Percentiles rank a stretch among this genome's conserved stretches.
These are phyloP conservation scores for Tragelaphus scriptus DNA, from an alignment of 2,113 vertebrate species.

Conservation along the genomic window DNA sequence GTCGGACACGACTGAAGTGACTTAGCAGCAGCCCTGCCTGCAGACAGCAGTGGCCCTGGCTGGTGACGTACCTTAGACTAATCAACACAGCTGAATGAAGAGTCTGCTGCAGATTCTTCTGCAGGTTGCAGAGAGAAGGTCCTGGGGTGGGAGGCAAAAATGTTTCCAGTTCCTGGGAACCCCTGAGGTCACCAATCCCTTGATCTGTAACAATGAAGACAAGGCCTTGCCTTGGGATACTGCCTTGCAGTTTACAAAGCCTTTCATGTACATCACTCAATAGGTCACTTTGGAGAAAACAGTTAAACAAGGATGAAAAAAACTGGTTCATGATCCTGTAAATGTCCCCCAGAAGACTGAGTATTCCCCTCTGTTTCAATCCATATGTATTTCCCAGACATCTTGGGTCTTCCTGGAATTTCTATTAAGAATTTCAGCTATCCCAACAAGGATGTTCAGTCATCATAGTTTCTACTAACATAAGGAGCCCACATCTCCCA, in stretches of 20 bases:
- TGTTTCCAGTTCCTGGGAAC: background rate
- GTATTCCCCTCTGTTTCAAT: background rate
- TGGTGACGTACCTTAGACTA: background rate
- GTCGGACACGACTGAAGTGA: too few relatives aligned
- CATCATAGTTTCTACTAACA: slow-evolving; percentile 12
- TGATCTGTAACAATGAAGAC: background rate
- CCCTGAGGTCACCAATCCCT: background rate
- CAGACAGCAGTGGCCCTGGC: background rate
- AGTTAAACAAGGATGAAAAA: background rate
- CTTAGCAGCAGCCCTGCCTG: background rate
- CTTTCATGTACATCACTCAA: background rate
- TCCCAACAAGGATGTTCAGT: slow-evolving; percentile 10
- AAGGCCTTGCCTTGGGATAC: background rate
- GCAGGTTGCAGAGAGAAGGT: background rate
- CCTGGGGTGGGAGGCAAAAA: background rate
- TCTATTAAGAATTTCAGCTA: slow-evolving; percentile 35
- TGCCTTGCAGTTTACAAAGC: background rate
- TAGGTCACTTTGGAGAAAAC: background rate
- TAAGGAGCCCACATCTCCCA: background rate
- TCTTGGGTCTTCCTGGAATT: slow-evolving; percentile 38
- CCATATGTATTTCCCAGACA: slow-evolving; percentile 21
- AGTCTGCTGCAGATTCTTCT: background rate
- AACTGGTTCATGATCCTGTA: background rate
- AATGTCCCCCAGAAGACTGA: background rate
- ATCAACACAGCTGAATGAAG: background rate